phyloP scores from a whole-genome alignment of 1,140 invertebrate genomes.

The Metopolophium dirhodum region DNA sequence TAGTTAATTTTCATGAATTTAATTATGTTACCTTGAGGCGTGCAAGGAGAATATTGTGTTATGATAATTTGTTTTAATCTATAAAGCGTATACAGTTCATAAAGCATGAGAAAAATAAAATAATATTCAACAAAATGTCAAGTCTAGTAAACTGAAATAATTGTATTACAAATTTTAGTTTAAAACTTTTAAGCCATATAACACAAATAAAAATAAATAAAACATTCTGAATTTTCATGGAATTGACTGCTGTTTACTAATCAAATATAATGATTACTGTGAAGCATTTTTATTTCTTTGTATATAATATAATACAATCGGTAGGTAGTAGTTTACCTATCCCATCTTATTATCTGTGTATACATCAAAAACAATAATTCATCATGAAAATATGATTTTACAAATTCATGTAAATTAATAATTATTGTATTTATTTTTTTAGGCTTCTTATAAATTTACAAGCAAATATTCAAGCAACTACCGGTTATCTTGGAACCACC shows the following conservation, averaged over 20 bases:
- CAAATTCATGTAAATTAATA: not conserved
- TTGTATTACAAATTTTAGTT: not conserved
- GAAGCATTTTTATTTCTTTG: not conserved
- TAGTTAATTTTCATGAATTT: not conserved
- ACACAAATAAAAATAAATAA: not conserved
- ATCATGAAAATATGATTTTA: not conserved
- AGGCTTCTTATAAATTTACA: not conserved
- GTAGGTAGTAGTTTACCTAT: too few species aligned
- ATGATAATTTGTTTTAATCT: not conserved
- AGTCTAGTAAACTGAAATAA: not conserved
- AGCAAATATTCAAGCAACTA: not conserved
- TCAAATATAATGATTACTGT: not conserved
- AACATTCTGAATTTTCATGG: not conserved
- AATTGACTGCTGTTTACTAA: not conserved
- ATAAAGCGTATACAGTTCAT: not conserved
- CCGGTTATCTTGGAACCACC: constrained; percentile 1
- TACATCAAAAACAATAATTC: not conserved
- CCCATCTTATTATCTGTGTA: not conserved
- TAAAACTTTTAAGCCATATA: not conserved
- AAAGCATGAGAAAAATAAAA: not conserved
- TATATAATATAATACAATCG: not conserved
- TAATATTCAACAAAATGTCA: constrained; percentile 18
- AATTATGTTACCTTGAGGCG: not conserved
- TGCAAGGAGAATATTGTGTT: not conserved
- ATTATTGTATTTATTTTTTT: not conserved